Base-by-base conservation (phyloP, 2,888 invertebrate genomes). In the Cataglyphis altisquamis region DNA sequence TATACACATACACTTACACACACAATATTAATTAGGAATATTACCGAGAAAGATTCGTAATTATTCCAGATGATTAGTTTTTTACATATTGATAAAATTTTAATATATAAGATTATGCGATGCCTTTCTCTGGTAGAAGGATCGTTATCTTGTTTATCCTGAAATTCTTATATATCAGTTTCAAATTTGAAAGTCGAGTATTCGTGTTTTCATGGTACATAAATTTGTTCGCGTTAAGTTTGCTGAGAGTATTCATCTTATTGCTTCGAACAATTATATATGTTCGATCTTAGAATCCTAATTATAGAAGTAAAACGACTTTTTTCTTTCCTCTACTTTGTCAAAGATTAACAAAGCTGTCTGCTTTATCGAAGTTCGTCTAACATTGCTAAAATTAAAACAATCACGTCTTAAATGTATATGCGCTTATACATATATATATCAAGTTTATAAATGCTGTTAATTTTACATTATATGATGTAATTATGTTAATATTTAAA, bases 51-150 rank as follows among this genome's bases (percentile, higher is more conserved):
- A 57, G 15, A 29, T 66, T 18, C 55, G 10, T 45, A 41, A 70
- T 39, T 57, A 78, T 55, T 60, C 21, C 60, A 68, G 45, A 78
- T 78, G 32, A n/a, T 57, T 78, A 72, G 48, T 72, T 78, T 78
- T 57, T 81, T 39, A 77, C 39, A 68, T n/a, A 29, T 29, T 57
- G 45, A 68, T 55, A 36, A 68, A 55, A 81, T 15, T 81, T 70
- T 39, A 18, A 84, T 80, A 52, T n/a, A 62, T 83, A 72, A 85
- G 25, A 62, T 66, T 67, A 36, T 41, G 55, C 15, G 80, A 80
- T 32, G 18, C 3, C 21, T 66, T 36, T 52, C 48, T 52, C 32
- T 25, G 48, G 10, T 29, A 32, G 32, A 48, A 18, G 10, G n/a
- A n/a, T 32, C 36, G 36, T 64, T 67, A n/a, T 41, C 18, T 68